Base-by-base conservation (phyloP, 2,797 vertebrate genomes). In the Mionectes olivaceus region DNA sequence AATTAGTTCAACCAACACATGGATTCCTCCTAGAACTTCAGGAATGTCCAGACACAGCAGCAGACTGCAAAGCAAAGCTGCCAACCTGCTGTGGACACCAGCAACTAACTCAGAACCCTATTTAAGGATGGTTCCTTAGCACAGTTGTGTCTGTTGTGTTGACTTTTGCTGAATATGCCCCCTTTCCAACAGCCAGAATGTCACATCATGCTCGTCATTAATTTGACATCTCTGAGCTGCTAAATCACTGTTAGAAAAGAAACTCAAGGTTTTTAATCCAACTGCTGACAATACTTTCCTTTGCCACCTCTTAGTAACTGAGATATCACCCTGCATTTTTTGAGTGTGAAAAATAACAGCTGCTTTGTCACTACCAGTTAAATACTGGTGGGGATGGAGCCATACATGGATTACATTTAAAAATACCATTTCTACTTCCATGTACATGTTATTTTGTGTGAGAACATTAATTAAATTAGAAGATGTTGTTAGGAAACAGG, bases 281-380 rank as follows among this genome's bases (percentile, higher is more conserved):
- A 21, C 63, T 88, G 57, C 84, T 91, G 85, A 86, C 52, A 73
- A 41, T 83, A 59, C 41, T 60, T 92, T 61, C 3, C 10, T 91
- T 93, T 94, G 59, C 70, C 65, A 86, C 65, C 39, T 93, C 88
- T 86, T 81, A 50, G 49, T 90, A 76, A 61, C 93, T 86, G 84
- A 78, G 87, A 37, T 73, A 86, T 88, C 77, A 76, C 76, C 16
- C 27, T 59, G 73, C 23, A 83, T 95, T 91, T 46, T 63, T 76
- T 7, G 9, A 67, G 80, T 70, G 87, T 76, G 73, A 91, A 91
- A 94, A 90, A 64, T 83, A 91, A 10, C 76, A 87, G 41, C 76
- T 94, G 83, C 67, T 91, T 91, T 90, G 77, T 91, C 67, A 69
- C 57, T 85, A 39, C 35, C 64, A 53, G 65, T 81, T 88, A 78